Conservation (phyloP, 2,888 invertebrate species). For the Epistrophe grossulariae region DNA sequence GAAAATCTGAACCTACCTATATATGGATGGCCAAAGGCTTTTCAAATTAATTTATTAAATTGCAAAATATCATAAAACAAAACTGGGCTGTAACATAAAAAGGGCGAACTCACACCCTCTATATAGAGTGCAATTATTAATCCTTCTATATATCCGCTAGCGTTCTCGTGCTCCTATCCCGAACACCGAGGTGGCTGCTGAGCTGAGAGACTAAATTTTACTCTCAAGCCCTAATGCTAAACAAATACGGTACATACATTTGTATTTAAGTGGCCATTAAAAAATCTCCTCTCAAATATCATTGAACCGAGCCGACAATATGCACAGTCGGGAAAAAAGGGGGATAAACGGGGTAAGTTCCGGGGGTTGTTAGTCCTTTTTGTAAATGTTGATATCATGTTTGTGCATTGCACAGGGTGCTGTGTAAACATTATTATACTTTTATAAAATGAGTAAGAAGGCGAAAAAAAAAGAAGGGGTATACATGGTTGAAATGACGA, state of each 20-base stretch:
- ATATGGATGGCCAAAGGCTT: not conserved
- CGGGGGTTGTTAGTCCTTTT: slow-evolving; percentile 56
- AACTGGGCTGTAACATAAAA: not conserved
- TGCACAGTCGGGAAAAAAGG: not conserved
- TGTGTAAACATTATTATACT: slow-evolving; percentile 70
- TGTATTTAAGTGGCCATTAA: slow-evolving; percentile 74
- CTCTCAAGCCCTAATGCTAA: slow-evolving; percentile 64
- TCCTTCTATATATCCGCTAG: slow-evolving; percentile 15
- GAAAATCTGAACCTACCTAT: not conserved
- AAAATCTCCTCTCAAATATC: slow-evolving; percentile 69
- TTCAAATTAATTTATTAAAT: slow-evolving; percentile 33
- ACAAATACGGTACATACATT: slow-evolving; percentile 71
- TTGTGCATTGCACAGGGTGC: slow-evolving; percentile 60
- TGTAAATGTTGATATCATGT: slow-evolving; percentile 54
- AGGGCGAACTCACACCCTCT: not conserved
- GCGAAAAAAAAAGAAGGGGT: not conserved
- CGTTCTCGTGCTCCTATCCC: not conserved
- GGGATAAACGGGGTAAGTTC: not conserved
- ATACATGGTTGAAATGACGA: slow-evolving; percentile 18
- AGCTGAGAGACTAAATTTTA: slow-evolving; percentile 20
- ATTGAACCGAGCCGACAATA: slow-evolving; percentile 63
- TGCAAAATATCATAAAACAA: slow-evolving; percentile 3
- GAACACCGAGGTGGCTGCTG: not conserved
- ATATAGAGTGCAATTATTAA: slow-evolving; percentile 40
- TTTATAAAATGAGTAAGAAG: slow-evolving; percentile 20